Evolutionary conservation across 1,140 invertebrate species (phyloP).

Genomic region (Melipona quadrifasciata): DNA sequence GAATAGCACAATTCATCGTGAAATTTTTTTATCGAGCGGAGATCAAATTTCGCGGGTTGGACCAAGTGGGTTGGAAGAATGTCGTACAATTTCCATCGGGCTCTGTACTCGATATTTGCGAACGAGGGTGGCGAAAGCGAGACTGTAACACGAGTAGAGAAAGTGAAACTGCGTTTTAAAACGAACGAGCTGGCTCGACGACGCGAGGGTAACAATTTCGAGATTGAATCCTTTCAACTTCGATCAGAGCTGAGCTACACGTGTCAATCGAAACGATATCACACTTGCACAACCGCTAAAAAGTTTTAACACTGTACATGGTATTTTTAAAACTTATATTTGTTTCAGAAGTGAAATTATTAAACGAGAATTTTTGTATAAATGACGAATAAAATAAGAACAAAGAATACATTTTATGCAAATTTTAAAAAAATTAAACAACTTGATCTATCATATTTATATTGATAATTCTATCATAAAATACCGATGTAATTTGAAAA

Average conservation of each 20-base stretch:
- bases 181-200: background rate
- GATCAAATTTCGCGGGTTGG: background rate
- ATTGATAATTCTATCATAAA: too few species aligned
- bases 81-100: background rate
- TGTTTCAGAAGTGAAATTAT: too few species aligned
- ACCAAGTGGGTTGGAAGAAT: background rate
- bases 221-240: background rate
- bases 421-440: too few species aligned
- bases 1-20: background rate
- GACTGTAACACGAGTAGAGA: constrained; percentile 45
- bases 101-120: background rate
- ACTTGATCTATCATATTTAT: too few species aligned
- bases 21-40: background rate
- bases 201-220: constrained; percentile 16
- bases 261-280: background rate
- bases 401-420: too few species aligned
- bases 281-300: background rate
- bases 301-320: too few species aligned
- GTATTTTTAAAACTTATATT: too few species aligned
- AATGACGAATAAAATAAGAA: too few species aligned
- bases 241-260: background rate
- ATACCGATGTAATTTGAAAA: too few species aligned
- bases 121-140: constrained; percentile 47
- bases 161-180: constrained; percentile 39
- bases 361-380: too few species aligned